Conservation (phyloP, 2,113 vertebrate species). For the Larimichthys polyactis region DNA sequence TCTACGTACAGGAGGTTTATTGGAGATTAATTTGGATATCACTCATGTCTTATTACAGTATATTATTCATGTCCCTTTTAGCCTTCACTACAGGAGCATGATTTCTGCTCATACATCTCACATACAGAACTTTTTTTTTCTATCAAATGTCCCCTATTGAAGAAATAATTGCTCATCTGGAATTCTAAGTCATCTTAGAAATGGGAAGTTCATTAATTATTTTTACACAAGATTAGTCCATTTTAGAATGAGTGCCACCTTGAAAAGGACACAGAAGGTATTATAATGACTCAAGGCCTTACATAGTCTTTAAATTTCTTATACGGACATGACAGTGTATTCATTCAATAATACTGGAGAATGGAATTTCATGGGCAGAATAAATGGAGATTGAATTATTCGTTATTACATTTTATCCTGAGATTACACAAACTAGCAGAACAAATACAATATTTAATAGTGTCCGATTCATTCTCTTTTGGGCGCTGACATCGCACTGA, state of each 20-base stretch:
- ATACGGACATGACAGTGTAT: background rate
- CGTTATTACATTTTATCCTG: constrained; percentile 57
- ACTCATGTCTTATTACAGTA: no score
- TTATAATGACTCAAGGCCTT: constrained; percentile 35
- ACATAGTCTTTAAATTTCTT: constrained; percentile 49
- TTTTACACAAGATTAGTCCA: constrained; percentile 23
- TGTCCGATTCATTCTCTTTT: constrained; percentile 53
- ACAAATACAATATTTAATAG: constrained; percentile 68
- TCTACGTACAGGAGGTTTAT: no score
- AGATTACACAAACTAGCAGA: constrained; percentile 66
- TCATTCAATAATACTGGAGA: constrained; percentile 35
- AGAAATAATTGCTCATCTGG: constrained; percentile 2
- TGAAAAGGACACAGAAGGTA: constrained; percentile 12
- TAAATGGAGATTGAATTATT: constrained; percentile 64
- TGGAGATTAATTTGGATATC: no score
- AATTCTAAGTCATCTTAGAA: background rate
- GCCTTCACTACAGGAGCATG: background rate
- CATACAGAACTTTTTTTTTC: background rate
- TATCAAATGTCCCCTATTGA: background rate
- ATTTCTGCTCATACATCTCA: background rate
- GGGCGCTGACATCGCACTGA: constrained; percentile 33
- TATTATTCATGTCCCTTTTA: no score
- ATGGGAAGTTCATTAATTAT: constrained; percentile 14
- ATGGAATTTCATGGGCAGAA: constrained; percentile 50
- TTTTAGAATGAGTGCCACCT: constrained; percentile 28